A percentile compares a stretch with the other conserved stretches of the same genome.
Evolutionary conservation across 1,140 invertebrate species (phyloP).

Genomic region (Conus betulinus): DNA sequence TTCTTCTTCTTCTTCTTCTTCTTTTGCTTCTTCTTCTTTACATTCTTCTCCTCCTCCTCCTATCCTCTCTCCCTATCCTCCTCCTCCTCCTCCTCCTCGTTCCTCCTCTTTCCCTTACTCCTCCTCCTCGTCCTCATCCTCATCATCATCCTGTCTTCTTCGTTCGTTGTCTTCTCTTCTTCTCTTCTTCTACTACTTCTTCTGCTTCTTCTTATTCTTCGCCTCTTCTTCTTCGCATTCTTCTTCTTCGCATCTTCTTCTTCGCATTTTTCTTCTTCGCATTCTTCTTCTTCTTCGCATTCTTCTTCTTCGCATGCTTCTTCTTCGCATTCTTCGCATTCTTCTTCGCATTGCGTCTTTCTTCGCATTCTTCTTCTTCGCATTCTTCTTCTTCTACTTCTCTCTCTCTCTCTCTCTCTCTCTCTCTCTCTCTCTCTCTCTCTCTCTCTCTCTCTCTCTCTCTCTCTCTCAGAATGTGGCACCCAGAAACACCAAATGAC

Average conservation of each 20-base stretch:
- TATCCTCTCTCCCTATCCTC: not conserved
- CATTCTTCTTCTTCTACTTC: not conserved
- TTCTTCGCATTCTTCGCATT: not conserved
- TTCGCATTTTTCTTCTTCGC: not conserved
- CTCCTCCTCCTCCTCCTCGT: too few relatives aligned
- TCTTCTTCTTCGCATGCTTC: not conserved
- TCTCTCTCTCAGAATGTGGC: too few relatives aligned
- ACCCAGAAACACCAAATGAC: too few relatives aligned
- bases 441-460: slow-evolving; percentile 17
- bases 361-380: not conserved
- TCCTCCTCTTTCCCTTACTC: too few relatives aligned
- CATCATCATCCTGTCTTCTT: too few relatives aligned
- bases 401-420: not conserved
- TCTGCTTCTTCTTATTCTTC: not conserved
- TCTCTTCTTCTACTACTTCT: too few relatives aligned
- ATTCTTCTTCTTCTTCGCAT: too few relatives aligned
- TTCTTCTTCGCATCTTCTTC: not conserved
- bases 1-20: slow-evolving; percentile 14
- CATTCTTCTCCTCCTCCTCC: not conserved
- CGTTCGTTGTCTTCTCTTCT: too few relatives aligned
- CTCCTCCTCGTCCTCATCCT: too few relatives aligned
- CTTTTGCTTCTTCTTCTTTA: not conserved
- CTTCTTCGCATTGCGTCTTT: not conserved
- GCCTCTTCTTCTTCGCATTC: slow-evolving; percentile 4
- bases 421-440: not conserved